phyloP scores from a whole-genome alignment of 2,888 invertebrate species.

The Morpho achilles region DNA sequence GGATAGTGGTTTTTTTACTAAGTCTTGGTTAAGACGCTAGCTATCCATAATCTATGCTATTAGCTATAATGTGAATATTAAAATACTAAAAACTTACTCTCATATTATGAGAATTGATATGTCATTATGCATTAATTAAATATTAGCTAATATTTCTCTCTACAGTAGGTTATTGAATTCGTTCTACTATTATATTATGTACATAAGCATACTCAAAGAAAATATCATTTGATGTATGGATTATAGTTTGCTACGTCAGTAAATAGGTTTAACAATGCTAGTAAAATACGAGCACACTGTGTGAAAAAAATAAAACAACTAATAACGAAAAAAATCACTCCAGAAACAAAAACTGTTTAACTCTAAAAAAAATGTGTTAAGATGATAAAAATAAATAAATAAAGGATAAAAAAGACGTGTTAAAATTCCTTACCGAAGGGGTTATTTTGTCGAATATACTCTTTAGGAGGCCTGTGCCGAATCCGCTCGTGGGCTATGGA shows the following conservation, averaged over 20 bases:
- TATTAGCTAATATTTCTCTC: conserved; percentile 37
- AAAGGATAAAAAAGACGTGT: conserved; percentile 70
- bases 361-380: conserved; percentile 57
- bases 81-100: conserved; percentile 18
- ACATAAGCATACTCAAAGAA: conserved; percentile 72
- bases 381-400: conserved; percentile 54
- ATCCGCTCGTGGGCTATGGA: conserved; percentile 79
- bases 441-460: conserved; percentile 81
- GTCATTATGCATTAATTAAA: conserved; percentile 21
- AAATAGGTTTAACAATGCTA: conserved; percentile 55
- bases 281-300: conserved; percentile 73
- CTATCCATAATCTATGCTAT: conserved; percentile 17
- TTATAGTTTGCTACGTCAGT: conserved; percentile 59
- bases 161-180: conserved; percentile 52
- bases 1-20: conserved; percentile 11
- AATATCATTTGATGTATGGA: conserved; percentile 63
- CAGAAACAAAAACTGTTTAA: conserved; percentile 54
- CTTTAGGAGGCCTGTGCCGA: conserved; percentile 80
- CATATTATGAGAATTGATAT: conserved; percentile 10
- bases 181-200: conserved; percentile 59
- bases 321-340: conserved; percentile 58
- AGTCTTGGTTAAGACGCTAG: conserved; percentile 16
- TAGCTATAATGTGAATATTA: conserved; percentile 21
- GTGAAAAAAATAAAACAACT: conserved; percentile 56
- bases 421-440: conserved; percentile 80